These are phyloP conservation scores for Thinocorus orbignyianus DNA, from an alignment of 2,113 vertebrate genomes.

Conservation along the genomic window DNA sequence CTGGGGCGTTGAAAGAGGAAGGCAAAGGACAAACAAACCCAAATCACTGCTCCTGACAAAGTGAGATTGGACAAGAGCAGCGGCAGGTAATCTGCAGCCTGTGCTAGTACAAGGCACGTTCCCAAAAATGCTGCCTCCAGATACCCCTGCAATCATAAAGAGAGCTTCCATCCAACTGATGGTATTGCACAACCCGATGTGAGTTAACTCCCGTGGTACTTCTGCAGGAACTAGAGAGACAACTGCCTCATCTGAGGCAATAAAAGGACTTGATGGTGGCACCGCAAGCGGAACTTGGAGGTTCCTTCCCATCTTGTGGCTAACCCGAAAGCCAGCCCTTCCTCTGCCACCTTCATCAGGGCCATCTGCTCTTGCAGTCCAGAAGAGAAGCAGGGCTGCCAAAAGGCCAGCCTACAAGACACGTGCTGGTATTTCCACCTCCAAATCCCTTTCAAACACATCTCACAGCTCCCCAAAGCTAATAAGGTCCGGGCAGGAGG, in stretches of 20 bases:
- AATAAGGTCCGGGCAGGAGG: neutral
- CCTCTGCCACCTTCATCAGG: neutral
- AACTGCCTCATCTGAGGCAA: neutral
- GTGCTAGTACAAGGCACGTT: neutral
- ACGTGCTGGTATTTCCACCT: neutral
- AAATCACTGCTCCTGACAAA: neutral
- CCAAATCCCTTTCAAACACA: neutral
- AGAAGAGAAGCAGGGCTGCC: neutral
- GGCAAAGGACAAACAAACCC: neutral
- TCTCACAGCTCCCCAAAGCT: neutral
- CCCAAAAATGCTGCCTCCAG: neutral
- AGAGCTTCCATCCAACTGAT: neutral
- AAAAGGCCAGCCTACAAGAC: neutral
- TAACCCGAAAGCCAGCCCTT: neutral
- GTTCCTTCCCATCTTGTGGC: neutral
- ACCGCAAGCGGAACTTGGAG: neutral
- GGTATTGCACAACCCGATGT: neutral
- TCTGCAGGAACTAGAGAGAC: neutral
- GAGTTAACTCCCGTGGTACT: neutral
- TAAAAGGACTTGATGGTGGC: neutral
- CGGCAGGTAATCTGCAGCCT: neutral
- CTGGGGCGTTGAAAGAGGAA: neutral
- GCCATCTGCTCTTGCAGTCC: neutral
- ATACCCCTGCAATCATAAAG: rapidly evolving
- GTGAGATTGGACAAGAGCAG: neutral